Evolutionary conservation across 92 coral and sea anemone genomes (phyloP).

Genomic region (Actinostola sp.): DNA sequence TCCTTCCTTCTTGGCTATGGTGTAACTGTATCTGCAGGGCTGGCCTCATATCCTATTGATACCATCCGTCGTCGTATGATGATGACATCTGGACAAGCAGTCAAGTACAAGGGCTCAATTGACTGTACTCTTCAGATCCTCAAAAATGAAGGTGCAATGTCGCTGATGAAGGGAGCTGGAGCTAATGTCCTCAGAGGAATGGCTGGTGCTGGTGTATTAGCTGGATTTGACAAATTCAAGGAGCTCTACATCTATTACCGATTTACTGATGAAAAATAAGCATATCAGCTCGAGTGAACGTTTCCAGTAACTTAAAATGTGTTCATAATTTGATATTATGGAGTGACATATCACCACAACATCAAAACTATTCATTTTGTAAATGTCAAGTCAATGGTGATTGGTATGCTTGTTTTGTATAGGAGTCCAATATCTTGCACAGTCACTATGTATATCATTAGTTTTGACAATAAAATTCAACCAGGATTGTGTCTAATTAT

Average conservation of each 20-base stretch:
- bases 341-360: constrained; percentile 19
- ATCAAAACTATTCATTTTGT: constrained; percentile 4
- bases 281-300: neutral
- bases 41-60: constrained; percentile 96
- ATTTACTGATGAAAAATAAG: constrained; percentile 49
- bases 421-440: constrained; percentile 6
- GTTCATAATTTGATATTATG: constrained; percentile 17
- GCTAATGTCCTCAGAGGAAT: constrained; percentile 97
- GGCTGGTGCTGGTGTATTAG: constrained; percentile 99
- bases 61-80: constrained; percentile 98
- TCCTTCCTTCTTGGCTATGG: constrained; percentile 94
- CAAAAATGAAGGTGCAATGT: constrained; percentile 92
- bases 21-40: constrained; percentile 94
- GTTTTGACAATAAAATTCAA: constrained; percentile 26
- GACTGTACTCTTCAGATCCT: constrained; percentile 90
- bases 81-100: constrained; percentile 99
- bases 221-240: constrained; percentile 98
- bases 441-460: constrained; percentile 28
- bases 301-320: constrained; percentile 22
- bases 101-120: constrained; percentile 96
- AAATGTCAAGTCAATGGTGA: constrained; percentile 11
- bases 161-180: constrained; percentile 98
- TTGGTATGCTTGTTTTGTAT: constrained; percentile 21
- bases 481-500: constrained; percentile 11
- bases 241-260: constrained; percentile 79